Percentiles rank a stretch among this genome's conserved stretches.
phyloP scores from a whole-genome alignment of 2,113 vertebrate genomes.

The Podarcis raffonei region DNA sequence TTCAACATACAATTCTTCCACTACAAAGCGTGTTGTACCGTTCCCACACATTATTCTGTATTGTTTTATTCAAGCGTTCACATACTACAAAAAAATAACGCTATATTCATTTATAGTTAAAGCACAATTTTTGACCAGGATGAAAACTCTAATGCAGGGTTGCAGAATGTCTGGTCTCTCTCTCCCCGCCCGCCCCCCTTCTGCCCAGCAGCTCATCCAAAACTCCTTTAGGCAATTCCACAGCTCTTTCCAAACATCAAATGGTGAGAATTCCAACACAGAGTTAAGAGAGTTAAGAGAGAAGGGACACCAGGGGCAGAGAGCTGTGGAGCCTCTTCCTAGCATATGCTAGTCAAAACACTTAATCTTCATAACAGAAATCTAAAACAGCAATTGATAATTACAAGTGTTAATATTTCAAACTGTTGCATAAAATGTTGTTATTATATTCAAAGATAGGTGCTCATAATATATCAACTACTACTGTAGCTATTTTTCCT shows the following conservation, averaged over 20 bases:
- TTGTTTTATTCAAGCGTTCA: not conserved
- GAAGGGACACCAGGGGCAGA: too few relatives aligned
- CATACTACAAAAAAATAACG: not conserved
- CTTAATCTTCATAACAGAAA: not conserved
- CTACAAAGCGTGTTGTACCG: too few relatives aligned
- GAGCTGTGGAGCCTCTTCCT: not conserved
- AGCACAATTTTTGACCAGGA: too few relatives aligned
- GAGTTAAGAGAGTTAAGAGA: too few relatives aligned
- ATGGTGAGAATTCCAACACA: not conserved
- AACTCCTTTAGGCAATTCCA: not conserved
- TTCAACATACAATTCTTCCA: too few relatives aligned
- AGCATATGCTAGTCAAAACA: not conserved
- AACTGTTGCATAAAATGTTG: not conserved
- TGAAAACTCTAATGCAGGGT: too few relatives aligned
- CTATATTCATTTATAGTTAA: not conserved
- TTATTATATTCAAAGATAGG: constrained; percentile 43
- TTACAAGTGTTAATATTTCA: not conserved
- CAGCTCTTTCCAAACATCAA: not conserved
- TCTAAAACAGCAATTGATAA: not conserved
- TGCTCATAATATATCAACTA: constrained; percentile 39
- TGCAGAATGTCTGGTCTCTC: too few relatives aligned
- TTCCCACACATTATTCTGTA: too few relatives aligned
- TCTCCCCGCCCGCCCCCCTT: too few relatives aligned
- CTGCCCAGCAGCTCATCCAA: too few relatives aligned
- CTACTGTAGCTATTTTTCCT: constrained; percentile 2